Percentiles rank a stretch among this genome's conserved stretches.
Conservation (phyloP, 2,113 vertebrate species). For the Hymenochirus boettgeri region DNA sequence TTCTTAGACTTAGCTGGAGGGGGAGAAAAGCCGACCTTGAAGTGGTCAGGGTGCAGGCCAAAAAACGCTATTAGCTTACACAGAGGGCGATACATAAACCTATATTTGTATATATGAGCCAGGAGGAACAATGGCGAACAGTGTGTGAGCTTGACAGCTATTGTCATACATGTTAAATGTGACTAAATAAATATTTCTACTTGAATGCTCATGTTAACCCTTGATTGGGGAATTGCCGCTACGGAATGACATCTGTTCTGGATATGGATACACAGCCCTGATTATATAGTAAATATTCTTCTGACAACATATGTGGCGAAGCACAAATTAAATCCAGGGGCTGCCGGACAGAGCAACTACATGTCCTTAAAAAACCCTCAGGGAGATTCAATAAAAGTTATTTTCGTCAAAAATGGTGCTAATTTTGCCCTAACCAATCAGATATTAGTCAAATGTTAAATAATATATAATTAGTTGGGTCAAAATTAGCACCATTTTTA, state of each 20-base stretch:
- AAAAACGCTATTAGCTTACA: slow-evolving; percentile 32
- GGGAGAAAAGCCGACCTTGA: slow-evolving; percentile 11
- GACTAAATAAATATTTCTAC: slow-evolving; percentile 9
- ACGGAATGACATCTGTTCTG: background rate
- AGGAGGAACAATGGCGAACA: slow-evolving; percentile 18
- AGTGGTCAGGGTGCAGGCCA: slow-evolving; percentile 14
- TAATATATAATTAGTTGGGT: too few relatives aligned
- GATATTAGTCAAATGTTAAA: too few relatives aligned
- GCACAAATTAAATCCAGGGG: background rate
- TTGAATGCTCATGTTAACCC: slow-evolving; percentile 7
- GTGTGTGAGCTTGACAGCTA: slow-evolving; percentile 25
- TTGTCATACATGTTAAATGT: slow-evolving; percentile 30
- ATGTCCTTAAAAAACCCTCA: too few relatives aligned
- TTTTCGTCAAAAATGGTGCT: too few relatives aligned
- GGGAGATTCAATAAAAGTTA: too few relatives aligned
- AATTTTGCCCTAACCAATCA: too few relatives aligned
- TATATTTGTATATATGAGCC: slow-evolving; percentile 21
- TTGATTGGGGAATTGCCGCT: background rate
- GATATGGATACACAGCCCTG: background rate
- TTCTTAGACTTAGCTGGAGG: slow-evolving; percentile 29
- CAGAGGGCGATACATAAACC: slow-evolving; percentile 20
- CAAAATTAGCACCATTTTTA: too few relatives aligned
- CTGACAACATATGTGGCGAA: background rate
- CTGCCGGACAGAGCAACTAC: background rate
- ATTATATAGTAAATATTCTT: background rate